Conservation (phyloP, 1,140 invertebrate species). For the Diploscapter pachys region DNA sequence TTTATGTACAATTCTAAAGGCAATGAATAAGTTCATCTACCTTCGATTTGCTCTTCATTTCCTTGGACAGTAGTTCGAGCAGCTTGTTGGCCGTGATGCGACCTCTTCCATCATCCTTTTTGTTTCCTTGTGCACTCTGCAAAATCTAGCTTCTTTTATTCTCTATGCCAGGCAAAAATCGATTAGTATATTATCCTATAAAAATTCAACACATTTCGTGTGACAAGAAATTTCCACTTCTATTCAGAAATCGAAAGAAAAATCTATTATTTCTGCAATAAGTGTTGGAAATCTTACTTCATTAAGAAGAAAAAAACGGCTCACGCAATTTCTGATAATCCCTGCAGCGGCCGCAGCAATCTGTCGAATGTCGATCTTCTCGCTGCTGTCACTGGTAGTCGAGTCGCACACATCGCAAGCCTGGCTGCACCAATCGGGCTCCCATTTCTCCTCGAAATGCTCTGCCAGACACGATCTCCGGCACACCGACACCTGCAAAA, state of each 20-base stretch:
- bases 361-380: conserved; percentile 56
- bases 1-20: no score
- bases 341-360: conserved; percentile 52
- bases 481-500: conserved; percentile 62
- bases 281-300: neutral
- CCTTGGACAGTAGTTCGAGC: conserved; percentile 5
- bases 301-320: no score
- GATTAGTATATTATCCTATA: no score
- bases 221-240: no score
- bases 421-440: conserved; percentile 70
- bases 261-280: neutral
- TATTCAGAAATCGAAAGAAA: neutral
- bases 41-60: conserved; percentile 1
- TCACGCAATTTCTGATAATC: conserved; percentile 53
- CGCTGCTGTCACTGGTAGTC: neutral
- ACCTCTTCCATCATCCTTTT: conserved; percentile 6
- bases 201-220: conserved; percentile 37
- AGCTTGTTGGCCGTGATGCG: conserved; percentile 13
- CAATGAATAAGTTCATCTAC: neutral
- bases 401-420: conserved; percentile 80
- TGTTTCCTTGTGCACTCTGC: neutral
- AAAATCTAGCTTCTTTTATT: neutral
- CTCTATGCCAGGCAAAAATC: neutral
- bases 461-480: conserved; percentile 75
- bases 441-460: conserved; percentile 83